A percentile compares a stretch with the other conserved stretches of the same genome.
These are phyloP conservation scores for Brachionus plicatilis DNA, from an alignment of 1,140 invertebrate genomes.

Conservation along the genomic window DNA sequence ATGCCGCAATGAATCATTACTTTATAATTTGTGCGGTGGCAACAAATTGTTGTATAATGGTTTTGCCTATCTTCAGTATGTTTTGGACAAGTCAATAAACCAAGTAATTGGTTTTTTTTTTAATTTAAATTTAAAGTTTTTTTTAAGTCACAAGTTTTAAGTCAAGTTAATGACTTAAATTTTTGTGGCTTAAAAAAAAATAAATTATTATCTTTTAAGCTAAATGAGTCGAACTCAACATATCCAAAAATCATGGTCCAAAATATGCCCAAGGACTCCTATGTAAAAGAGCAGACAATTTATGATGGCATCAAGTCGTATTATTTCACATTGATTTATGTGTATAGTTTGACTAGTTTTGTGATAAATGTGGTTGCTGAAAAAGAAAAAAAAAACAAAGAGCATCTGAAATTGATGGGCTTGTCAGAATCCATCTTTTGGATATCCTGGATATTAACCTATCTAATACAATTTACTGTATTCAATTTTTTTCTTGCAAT, in stretches of 20 bases:
- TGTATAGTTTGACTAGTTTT: conserved; percentile 48
- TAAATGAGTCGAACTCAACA: background rate
- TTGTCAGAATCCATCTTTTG: conserved; percentile 74
- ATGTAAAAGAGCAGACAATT: background rate
- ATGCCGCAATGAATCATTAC: background rate
- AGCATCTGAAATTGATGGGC: conserved; percentile 82
- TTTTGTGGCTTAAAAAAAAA: background rate
- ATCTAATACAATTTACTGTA: conserved; percentile 11
- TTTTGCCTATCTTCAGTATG: background rate
- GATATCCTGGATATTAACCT: conserved; percentile 47
- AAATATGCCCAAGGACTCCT: conserved; percentile 24
- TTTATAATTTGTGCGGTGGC: background rate
- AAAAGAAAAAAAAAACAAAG: conserved; percentile 79
- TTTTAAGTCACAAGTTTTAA: background rate
- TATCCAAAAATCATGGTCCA: background rate
- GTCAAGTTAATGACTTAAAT: background rate
- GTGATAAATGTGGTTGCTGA: conserved; percentile 75
- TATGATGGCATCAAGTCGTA: background rate
- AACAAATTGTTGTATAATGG: conserved; percentile 7
- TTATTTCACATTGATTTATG: conserved; percentile 26
- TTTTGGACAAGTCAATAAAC: background rate
- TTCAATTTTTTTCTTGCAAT: conserved; percentile 64
- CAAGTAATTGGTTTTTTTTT: background rate
- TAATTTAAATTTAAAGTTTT: background rate
- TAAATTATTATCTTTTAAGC: background rate